Evolutionary conservation across 30 jellyfish, hydroid and myxozoan species (phyloP).

Genomic region (Aurelia sp.): DNA sequence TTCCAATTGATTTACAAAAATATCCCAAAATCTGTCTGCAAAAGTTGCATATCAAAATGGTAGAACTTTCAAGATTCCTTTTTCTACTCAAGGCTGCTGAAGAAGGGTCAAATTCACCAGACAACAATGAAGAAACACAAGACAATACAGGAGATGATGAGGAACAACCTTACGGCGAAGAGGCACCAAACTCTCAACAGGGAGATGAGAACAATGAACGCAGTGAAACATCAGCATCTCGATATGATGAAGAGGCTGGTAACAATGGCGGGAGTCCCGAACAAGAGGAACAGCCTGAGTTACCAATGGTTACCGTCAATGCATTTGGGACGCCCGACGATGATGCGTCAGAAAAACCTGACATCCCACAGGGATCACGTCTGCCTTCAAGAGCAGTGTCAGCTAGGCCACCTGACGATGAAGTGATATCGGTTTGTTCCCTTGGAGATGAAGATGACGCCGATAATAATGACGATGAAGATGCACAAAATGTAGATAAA

Average conservation of each 20-base stretch:
- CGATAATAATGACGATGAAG: constrained; percentile 27
- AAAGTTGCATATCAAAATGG: too few species aligned
- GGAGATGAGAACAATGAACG: neutral
- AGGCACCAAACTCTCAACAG: too few species aligned
- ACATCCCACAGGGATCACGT: neutral
- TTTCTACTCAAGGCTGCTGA: too few species aligned
- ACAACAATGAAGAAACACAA: too few species aligned
- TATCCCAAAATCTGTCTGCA: too few species aligned
- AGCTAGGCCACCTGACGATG: constrained; percentile 14
- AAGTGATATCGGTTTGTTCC: constrained; percentile 60
- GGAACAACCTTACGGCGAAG: too few species aligned
- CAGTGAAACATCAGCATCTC: neutral
- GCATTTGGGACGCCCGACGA: constrained; percentile 56
- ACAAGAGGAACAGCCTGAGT: constrained; percentile 8
- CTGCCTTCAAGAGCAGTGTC: constrained; percentile 13
- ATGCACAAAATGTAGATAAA: neutral
- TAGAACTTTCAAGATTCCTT: too few species aligned
- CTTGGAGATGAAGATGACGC: constrained; percentile 55
- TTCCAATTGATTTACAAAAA: too few species aligned
- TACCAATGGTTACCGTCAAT: constrained; percentile 44
- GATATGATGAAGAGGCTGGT: constrained; percentile 5
- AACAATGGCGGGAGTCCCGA: constrained; percentile 7
- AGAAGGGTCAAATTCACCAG: too few species aligned
- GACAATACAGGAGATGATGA: too few species aligned
- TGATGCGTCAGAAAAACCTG: neutral